A percentile compares a stretch with the other conserved stretches of the same genome.
These are phyloP conservation scores for Trichechus manatus DNA, from an alignment of 2,113 vertebrate species.

Conservation along the genomic window DNA sequence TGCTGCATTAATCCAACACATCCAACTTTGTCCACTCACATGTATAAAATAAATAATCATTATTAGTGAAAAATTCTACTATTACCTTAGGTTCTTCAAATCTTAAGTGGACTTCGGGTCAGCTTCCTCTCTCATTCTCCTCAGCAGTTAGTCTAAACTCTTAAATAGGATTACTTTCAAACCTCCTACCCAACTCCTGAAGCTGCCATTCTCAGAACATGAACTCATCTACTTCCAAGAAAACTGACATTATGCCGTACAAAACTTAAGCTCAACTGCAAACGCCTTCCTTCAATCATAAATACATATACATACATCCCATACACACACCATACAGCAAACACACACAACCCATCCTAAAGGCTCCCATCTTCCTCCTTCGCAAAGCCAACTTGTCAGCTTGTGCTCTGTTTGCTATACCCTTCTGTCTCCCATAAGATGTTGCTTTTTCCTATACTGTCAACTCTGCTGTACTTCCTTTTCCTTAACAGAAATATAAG, in stretches of 20 bases:
- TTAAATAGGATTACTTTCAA: background rate
- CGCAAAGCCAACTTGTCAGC: background rate
- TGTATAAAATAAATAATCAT: background rate
- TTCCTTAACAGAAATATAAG: background rate
- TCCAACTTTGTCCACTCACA: background rate
- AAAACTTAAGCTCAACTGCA: background rate
- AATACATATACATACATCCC: too few species aligned
- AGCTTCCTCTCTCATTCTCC: background rate
- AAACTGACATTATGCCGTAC: background rate
- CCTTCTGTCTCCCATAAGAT: background rate
- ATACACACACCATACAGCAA: background rate
- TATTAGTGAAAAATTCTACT: background rate
- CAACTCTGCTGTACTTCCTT: background rate
- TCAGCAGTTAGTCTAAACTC: background rate
- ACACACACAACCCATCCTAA: background rate
- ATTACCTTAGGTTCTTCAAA: background rate
- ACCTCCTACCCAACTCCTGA: background rate
- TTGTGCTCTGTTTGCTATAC: background rate
- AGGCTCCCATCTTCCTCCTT: background rate
- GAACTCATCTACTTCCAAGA: background rate
- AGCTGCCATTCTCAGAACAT: background rate
- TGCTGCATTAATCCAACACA: background rate
- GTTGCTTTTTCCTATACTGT: background rate
- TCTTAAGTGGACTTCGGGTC: background rate
- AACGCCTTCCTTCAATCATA: background rate